Conservation (phyloP, 2,113 vertebrate genomes). For the Blennius ocellaris region DNA sequence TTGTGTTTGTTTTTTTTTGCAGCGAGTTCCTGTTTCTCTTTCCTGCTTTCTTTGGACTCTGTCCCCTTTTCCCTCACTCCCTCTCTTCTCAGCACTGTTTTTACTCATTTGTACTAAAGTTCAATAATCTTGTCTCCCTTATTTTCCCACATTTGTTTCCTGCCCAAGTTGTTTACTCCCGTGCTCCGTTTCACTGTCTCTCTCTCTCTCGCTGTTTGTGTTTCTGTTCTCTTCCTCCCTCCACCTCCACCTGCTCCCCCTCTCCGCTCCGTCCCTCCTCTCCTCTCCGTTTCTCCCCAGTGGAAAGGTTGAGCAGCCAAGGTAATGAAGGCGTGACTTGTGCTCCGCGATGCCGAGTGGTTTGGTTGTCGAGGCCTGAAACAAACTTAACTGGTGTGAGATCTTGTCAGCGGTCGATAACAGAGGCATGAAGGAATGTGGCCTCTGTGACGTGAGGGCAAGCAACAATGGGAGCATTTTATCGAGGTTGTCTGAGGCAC, state of each 20-base stretch:
- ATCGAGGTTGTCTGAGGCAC: slow-evolving; percentile 19
- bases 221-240: slow-evolving; percentile 22
- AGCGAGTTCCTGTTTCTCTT: slow-evolving; percentile 40
- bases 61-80: slow-evolving; percentile 9
- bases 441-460: slow-evolving; percentile 15
- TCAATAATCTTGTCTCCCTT: slow-evolving; percentile 69
- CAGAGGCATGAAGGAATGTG: slow-evolving; percentile 37
- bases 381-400: slow-evolving; percentile 41
- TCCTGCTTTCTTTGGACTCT: slow-evolving; percentile 19
- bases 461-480: slow-evolving; percentile 8
- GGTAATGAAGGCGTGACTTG: slow-evolving; percentile 65
- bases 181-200: slow-evolving; percentile 54
- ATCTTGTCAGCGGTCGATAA: neutral
- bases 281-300: slow-evolving; percentile 70
- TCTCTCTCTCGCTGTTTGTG: slow-evolving; percentile 59
- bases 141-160: slow-evolving; percentile 52
- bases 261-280: slow-evolving; percentile 52
- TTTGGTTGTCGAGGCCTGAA: slow-evolving; percentile 50
- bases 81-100: slow-evolving; percentile 36
- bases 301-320: slow-evolving; percentile 74
- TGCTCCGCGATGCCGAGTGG: slow-evolving; percentile 44
- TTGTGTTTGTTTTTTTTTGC: slow-evolving; percentile 40
- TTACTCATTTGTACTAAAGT: slow-evolving; percentile 42
- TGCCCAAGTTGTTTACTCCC: slow-evolving; percentile 44
- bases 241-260: slow-evolving; percentile 32